These are phyloP conservation scores for Carduelis carduelis DNA, from an alignment of 2,797 vertebrate species.

Conservation along the genomic window DNA sequence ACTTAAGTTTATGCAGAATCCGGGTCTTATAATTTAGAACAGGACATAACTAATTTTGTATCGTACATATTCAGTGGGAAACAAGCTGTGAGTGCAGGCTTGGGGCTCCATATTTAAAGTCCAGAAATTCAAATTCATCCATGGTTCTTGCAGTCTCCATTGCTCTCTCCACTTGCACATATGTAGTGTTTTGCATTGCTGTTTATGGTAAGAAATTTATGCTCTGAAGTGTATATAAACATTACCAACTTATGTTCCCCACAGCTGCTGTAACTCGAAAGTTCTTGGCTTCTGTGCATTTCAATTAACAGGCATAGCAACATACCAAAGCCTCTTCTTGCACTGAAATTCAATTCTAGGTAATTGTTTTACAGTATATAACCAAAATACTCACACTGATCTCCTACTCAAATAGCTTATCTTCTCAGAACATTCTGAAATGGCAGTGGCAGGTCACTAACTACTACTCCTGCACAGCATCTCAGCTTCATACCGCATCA, in stretches of 20 bases:
- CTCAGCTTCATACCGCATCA: background rate
- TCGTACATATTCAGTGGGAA: background rate
- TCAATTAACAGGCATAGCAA: background rate
- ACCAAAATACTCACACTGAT: background rate
- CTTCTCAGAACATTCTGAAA: background rate
- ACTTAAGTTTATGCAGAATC: conserved; percentile 13
- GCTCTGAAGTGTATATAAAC: conserved; percentile 7
- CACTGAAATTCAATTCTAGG: conserved; percentile 12
- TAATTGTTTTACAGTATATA: background rate
- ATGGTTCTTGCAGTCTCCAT: conserved; percentile 34
- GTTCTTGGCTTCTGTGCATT: conserved; percentile 13
- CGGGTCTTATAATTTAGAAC: background rate
- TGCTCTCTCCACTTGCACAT: conserved; percentile 24
- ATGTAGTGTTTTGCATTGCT: conserved; percentile 5
- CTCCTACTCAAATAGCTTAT: background rate
- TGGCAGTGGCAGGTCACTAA: background rate
- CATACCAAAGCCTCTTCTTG: background rate
- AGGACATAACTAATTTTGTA: background rate
- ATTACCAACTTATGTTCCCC: conserved; percentile 13
- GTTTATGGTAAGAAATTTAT: conserved; percentile 48
- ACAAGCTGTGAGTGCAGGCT: background rate
- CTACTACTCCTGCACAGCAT: background rate
- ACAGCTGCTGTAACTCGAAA: conserved; percentile 22
- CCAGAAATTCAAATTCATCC: conserved; percentile 54
- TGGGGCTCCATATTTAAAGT: conserved; percentile 38